Conservation (phyloP, 1,140 invertebrate genomes). For the Drosophila prosaltans region DNA sequence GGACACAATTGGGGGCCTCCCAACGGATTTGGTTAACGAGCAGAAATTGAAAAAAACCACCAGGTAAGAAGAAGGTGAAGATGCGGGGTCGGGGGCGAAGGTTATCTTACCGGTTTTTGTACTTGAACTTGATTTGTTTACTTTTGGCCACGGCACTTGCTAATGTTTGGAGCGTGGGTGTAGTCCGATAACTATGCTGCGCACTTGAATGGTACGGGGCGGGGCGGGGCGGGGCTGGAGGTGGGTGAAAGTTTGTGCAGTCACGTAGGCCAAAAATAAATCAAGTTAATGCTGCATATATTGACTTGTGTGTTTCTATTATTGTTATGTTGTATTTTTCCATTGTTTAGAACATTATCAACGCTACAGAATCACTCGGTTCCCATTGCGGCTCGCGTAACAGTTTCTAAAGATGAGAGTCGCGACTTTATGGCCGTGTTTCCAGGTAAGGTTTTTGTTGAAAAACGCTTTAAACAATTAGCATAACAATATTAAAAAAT, state of each 20-base stretch:
- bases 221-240: background rate
- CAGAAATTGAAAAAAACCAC: constrained; percentile 73
- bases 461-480: constrained; percentile 46
- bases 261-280: constrained; percentile 44
- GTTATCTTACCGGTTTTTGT: constrained; percentile 47
- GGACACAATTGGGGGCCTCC: constrained; percentile 70
- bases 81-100: background rate
- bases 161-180: background rate
- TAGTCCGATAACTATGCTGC: background rate
- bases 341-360: constrained; percentile 71
- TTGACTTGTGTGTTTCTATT: constrained; percentile 11
- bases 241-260: constrained; percentile 45
- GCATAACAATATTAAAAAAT: constrained; percentile 55
- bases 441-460: constrained; percentile 84
- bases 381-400: constrained; percentile 86
- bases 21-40: constrained; percentile 68
- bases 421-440: constrained; percentile 93
- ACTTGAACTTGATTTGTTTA: constrained; percentile 60
- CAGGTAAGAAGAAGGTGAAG: constrained; percentile 42
- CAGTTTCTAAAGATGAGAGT: constrained; percentile 90
- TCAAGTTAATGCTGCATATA: background rate
- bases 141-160: constrained; percentile 13
- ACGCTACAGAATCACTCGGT: constrained; percentile 83
- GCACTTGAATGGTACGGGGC: no score
- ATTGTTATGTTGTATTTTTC: constrained; percentile 28